Evolutionary conservation across 2,797 vertebrate species (phyloP), one percentile per base, ranked within the genome.

Genomic region (Huso huso): DNA sequence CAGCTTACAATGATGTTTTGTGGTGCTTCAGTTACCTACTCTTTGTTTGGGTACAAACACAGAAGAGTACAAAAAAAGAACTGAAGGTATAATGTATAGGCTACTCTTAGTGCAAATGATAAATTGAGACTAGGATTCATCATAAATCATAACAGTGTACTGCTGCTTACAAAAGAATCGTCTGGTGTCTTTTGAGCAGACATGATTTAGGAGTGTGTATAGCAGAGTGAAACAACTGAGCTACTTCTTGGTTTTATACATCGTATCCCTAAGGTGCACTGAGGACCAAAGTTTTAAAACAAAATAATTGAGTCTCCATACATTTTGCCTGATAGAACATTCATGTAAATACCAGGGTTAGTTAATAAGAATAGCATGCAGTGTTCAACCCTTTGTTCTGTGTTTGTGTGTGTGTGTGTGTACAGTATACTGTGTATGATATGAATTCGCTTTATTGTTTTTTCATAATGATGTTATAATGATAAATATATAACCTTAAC

Each of bases 51-150:
- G 37, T 37, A 37, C 37, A 37, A 37, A 71, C 73, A 77, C 78
- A 82, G 72, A 73, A 83, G 84, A 85, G 82, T 75, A 80, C 69
- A 79, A 69, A 66, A 55, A 83, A 85, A 78, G 72, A 78, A 80
- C 86, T 84, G 83, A 81, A 37, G 37, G 37, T 85, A 87, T 86
- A 83, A 88, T 83, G 86, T 82, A 84, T 53, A n/a, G n/a, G n/a
- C n/a, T n/a, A 23, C 86, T 78, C 67, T 72, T 79, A 69, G 71
- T 79, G 37, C 83, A 75, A 68, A 77, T 86, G 87, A 88, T 81
- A 86, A 87, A 88, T 85, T 78, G 83, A 79, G 76, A 73, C 77
- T 78, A 72, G 78, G 79, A 78, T 80, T 79, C 65, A 66, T 85
- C 84, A 84, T 90, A 87, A 88, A 89, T 90, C 87, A 89, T 53